phyloP scores from a whole-genome alignment of 2,113 vertebrate species.

The Vulpes lagopus region DNA sequence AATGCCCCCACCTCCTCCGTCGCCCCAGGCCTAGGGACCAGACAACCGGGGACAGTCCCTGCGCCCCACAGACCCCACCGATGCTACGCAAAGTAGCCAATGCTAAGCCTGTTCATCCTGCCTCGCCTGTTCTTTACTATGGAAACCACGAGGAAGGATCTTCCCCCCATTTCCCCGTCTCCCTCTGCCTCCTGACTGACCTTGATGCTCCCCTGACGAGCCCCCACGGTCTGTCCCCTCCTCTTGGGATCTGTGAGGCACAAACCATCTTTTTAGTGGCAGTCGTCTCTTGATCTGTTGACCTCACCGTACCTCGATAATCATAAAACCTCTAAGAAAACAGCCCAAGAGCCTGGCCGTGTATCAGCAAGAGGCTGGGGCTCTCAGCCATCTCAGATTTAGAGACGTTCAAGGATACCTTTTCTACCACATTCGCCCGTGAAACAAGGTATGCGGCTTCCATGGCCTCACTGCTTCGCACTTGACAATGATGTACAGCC shows the following conservation, averaged over 20 bases:
- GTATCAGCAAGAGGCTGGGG: not conserved
- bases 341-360: fast-evolving
- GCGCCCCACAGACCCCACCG: fast-evolving
- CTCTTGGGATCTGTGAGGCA: not conserved
- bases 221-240: fast-evolving
- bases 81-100: too few relatives aligned
- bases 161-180: fast-evolving
- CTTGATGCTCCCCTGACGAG: fast-evolving
- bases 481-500: slow-evolving; percentile 56
- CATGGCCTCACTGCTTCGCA: fast-evolving
- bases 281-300: not conserved
- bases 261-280: not conserved
- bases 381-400: not conserved
- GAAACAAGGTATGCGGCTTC: not conserved
- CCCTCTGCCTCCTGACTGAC: fast-evolving
- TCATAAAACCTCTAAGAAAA: not conserved
- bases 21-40: fast-evolving
- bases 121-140: not conserved
- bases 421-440: not conserved
- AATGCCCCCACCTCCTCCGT: fast-evolving
- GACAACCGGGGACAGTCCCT: not conserved
- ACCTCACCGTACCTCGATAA: not conserved
- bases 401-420: not conserved
- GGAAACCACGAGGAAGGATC: not conserved
- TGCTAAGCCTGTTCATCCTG: fast-evolving